Evolutionary conservation across 2,113 vertebrate genomes (phyloP), one percentile per base, ranked within the genome.

Genomic region (Sclerurus mexicanus): DNA sequence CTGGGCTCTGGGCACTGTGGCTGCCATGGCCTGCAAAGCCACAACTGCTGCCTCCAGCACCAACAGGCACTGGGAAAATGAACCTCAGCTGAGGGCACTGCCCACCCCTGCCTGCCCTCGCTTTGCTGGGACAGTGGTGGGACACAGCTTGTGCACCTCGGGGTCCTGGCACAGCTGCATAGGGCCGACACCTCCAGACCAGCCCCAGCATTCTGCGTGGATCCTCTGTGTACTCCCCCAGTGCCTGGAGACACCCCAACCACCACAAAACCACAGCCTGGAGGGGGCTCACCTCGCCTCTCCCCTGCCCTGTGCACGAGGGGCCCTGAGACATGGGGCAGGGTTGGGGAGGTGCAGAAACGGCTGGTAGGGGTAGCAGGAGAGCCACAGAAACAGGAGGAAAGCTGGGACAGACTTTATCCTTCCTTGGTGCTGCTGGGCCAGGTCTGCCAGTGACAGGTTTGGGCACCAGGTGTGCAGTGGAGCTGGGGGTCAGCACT

Each of bases 261-360:
- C 0, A 0, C 73, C 4, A 4, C 0, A 2, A 74, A 58, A 40
- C 62, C 78, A 16, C 66, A 60, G 0, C 40, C 3, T 1, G 47
- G 4, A 6, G 22, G 22, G 37, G 15, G 7, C 44, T 74, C 72
- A 23, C 39, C 33, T 75, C 75, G 9, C 52, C 58, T 62, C 50
- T 60, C 39, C 76, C 76, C 88, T 81, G 68, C 85, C 80, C 77
- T 62, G 44, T 75, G 75, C 82, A 85, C 25, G 4, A 79, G 66
- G 62, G 49, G 62, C 74, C 95, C 95, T 92, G 87, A 92, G 95
- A 85, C 84, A 16, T 52, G 66, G 63, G 74, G 74, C 84, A 95
- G 60, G 60, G 55, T 3, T 24, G 35, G 60, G 27, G 44, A 72
- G 52, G 31, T n/a, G 25, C 24, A 33, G 52, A 19, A 59, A 81